phyloP scores from a whole-genome alignment of 1,140 invertebrate genomes.

The Pseudomyrmex sp. region DNA sequence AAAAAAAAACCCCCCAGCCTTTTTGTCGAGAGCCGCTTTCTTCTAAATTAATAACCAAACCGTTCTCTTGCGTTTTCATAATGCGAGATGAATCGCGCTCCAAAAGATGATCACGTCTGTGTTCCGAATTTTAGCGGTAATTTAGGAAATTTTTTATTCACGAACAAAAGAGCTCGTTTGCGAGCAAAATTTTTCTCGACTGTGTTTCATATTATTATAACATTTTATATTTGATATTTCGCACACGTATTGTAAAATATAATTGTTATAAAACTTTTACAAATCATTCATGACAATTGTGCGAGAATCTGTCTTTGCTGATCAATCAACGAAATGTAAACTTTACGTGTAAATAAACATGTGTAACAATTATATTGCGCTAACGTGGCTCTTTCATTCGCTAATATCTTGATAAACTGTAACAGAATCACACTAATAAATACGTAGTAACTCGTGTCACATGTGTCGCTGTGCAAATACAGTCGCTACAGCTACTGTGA shows the following conservation, averaged over 20 bases:
- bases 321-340: no score
- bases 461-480: no score
- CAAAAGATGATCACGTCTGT: neutral
- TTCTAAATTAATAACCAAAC: constrained; percentile 18
- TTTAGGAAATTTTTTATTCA: neutral
- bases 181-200: no score
- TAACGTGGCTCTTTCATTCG: neutral
- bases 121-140: neutral
- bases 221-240: neutral
- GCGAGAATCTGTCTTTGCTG: no score
- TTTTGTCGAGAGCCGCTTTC: neutral
- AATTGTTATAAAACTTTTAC: neutral
- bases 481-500: no score
- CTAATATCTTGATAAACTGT: neutral
- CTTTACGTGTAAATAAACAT: no score
- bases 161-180: no score
- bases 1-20: neutral
- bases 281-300: neutral
- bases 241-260: neutral
- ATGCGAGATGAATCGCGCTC: neutral
- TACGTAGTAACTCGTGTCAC: no score
- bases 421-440: no score
- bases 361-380: no score
- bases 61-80: neutral
- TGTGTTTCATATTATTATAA: neutral